These are phyloP conservation scores for Agelastica alni DNA, from an alignment of 2,888 invertebrate species.

Conservation along the genomic window DNA sequence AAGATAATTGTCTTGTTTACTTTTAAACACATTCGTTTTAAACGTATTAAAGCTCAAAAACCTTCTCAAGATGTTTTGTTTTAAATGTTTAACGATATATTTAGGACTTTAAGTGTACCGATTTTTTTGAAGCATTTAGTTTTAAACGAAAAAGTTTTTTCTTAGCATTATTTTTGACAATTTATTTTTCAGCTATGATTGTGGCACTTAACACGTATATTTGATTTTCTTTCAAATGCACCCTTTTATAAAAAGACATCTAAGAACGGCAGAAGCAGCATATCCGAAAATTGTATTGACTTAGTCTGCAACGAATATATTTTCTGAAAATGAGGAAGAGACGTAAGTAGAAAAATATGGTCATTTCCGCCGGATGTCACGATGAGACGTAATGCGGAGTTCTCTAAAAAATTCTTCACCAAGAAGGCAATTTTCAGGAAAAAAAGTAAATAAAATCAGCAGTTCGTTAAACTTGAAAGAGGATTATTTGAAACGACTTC, in stretches of 20 bases:
- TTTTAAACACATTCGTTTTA: too few relatives aligned
- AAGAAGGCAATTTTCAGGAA: slow-evolving; percentile 29
- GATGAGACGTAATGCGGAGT: slow-evolving; percentile 38
- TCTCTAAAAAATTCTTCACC: slow-evolving; percentile 34
- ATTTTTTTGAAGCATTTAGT: too few relatives aligned
- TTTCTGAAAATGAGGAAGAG: slow-evolving; percentile 37
- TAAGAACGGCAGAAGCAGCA: slow-evolving; percentile 25
- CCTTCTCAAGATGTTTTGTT: too few relatives aligned
- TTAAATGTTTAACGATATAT: too few relatives aligned
- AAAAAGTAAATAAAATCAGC: slow-evolving; percentile 14
- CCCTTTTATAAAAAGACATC: background rate
- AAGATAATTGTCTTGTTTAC: too few relatives aligned
- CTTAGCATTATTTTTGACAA: too few relatives aligned
- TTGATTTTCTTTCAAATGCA: background rate
- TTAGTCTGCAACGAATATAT: slow-evolving; percentile 38
- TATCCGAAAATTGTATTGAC: slow-evolving; percentile 39
- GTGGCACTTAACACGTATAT: background rate
- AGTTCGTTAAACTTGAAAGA: background rate
- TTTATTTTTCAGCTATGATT: background rate
- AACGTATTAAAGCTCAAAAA: too few relatives aligned
- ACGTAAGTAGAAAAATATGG: slow-evolving; percentile 42
- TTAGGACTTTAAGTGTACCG: too few relatives aligned
- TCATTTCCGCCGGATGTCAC: slow-evolving; percentile 43
- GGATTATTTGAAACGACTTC: slow-evolving; percentile 8
- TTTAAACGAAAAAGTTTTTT: too few relatives aligned